Evolutionary conservation across 2,113 vertebrate species (phyloP), one percentile per base, ranked within the genome.

Genomic region (Shinisaurus crocodilurus): DNA sequence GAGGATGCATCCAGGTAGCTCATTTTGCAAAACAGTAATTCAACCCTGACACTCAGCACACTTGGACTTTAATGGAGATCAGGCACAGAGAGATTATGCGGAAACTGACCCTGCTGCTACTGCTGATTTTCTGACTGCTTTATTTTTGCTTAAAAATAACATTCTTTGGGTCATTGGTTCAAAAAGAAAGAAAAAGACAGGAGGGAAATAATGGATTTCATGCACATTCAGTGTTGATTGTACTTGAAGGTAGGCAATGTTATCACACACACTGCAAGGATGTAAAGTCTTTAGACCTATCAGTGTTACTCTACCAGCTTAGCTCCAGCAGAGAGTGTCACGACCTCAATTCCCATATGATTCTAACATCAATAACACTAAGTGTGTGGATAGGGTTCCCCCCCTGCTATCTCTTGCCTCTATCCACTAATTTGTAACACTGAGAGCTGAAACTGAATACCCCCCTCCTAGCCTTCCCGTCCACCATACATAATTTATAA

Each of bases 401-500:
- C 37, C 48, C 32, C 83, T 77, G 70, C 0, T 2, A 25, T 92
- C 70, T 87, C 91, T 76, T 92, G 6, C 40, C 32, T 87, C 69
- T 82, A 86, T 82, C 87, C 81, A 60, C 40, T 94, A 48, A 92
- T 90, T 87, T 91, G 86, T 85, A 72, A 79, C n/a, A 90, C 16
- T 34, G 82, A 76, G 18, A 90, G 67, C n/a, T 81, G 57, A 5
- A 87, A 67, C 1, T 75, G 81, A 81, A 76, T 89, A 18, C 60
- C 18, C 2, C 16, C 60, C 20, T 84, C 50, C 12, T 40, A 90
- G 32, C 23, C 88, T 93, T 91, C 87, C 43, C 48, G 4, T 65
- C 63, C 93, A 63, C 43, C 77, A 88, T 88, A 82, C 74, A 85
- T 92, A 89, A 91, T 92, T 93, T 75, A 92, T 75, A 10, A n/a